phyloP scores from a whole-genome alignment of 2,113 vertebrate genomes.

The Gobiocypris rarus region DNA sequence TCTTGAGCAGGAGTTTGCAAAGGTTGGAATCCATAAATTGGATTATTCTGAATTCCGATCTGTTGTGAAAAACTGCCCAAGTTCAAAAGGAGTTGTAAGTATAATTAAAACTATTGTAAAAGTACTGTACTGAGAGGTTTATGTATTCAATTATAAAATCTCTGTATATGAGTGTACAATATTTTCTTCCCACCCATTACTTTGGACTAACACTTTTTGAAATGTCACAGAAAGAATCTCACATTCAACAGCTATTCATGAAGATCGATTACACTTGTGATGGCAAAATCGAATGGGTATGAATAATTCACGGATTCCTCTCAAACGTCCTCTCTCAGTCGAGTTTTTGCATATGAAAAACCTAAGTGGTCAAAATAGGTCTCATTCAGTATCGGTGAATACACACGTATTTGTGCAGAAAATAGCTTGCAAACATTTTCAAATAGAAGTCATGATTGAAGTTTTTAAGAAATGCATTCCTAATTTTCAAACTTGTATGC shows the following conservation, averaged over 20 bases:
- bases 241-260: conserved; percentile 79
- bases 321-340: background rate
- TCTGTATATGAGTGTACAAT: conserved; percentile 10
- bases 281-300: conserved; percentile 77
- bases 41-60: conserved; percentile 70
- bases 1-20: conserved; percentile 71
- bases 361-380: background rate
- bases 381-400: background rate
- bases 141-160: background rate
- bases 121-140: background rate
- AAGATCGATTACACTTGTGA: conserved; percentile 77
- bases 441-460: background rate
- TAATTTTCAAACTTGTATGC: background rate
- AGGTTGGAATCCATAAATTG: conserved; percentile 62
- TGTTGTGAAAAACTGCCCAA: conserved; percentile 73
- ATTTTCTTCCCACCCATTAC: background rate
- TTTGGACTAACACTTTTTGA: conserved; percentile 46
- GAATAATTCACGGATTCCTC: conserved; percentile 32
- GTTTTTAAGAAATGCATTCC: background rate
- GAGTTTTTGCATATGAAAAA: background rate
- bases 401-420: background rate
- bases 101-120: background rate
- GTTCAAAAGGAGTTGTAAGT: conserved; percentile 66
- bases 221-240: conserved; percentile 73
- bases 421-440: background rate